Conservation (phyloP, 2,113 vertebrate species). For the Peromyscus maniculatus region DNA sequence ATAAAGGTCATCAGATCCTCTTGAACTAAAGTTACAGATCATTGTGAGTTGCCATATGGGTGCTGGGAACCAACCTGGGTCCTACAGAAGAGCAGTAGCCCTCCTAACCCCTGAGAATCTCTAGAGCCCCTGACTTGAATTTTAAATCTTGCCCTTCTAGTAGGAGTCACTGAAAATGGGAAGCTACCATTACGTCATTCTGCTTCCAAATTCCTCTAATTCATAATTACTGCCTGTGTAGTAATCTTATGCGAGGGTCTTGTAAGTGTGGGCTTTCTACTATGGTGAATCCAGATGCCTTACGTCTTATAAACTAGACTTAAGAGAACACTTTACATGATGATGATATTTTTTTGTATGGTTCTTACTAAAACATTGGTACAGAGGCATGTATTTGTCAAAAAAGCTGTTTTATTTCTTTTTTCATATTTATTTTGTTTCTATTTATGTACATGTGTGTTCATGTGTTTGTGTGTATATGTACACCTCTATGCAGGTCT, state of each 20-base stretch:
- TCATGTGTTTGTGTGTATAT: not conserved
- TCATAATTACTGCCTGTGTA: not conserved
- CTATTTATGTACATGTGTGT: not conserved
- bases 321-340: constrained; percentile 6
- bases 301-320: not conserved
- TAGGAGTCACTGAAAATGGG: not conserved
- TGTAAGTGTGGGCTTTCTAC: not conserved
- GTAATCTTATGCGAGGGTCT: not conserved
- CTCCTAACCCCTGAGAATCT: not conserved
- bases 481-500: not conserved
- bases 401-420: constrained; percentile 57
- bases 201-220: constrained; percentile 30
- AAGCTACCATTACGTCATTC: not conserved
- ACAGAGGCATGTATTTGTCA: constrained; percentile 45
- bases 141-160: constrained; percentile 36
- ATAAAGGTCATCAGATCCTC: not conserved
- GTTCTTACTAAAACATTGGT: not conserved
- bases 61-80: not conserved
- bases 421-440: not conserved
- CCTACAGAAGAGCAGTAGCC: not conserved
- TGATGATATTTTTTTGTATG: not conserved
- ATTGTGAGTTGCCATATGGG: not conserved
- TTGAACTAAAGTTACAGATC: not conserved
- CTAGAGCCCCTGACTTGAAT: not conserved
- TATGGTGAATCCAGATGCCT: not conserved